A percentile compares a stretch with the other conserved stretches of the same genome.
phyloP scores from a whole-genome alignment of 2,113 vertebrate genomes.

The Albula glossodonta region DNA sequence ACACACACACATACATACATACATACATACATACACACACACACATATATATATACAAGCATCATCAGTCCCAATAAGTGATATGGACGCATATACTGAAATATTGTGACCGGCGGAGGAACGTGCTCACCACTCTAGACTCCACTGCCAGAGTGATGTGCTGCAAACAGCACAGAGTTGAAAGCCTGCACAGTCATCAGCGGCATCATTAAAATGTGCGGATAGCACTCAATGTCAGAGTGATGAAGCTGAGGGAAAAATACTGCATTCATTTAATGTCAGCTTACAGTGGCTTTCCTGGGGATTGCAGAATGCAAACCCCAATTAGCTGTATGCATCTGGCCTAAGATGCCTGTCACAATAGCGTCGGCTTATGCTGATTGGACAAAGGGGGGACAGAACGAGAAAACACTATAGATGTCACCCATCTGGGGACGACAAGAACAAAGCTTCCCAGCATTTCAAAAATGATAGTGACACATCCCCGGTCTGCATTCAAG shows the following conservation, averaged over 20 bases:
- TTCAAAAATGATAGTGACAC: background rate
- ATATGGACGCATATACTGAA: background rate
- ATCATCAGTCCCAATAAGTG: background rate
- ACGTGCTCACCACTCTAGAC: background rate
- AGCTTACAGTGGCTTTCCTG: constrained; percentile 19
- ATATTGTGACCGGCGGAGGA: background rate
- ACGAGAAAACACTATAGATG: constrained; percentile 12
- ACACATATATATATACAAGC: background rate
- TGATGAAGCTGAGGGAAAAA: constrained; percentile 16
- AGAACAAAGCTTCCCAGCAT: constrained; percentile 9
- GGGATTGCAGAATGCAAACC: constrained; percentile 13
- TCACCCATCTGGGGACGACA: background rate
- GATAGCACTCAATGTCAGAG: constrained; percentile 6
- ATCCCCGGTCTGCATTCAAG: background rate
- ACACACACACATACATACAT: background rate
- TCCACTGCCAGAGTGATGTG: background rate
- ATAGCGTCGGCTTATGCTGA: constrained; percentile 12
- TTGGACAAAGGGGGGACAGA: background rate
- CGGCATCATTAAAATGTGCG: constrained; percentile 10
- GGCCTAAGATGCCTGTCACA: constrained; percentile 13
- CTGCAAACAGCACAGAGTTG: background rate
- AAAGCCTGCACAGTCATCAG: constrained; percentile 1
- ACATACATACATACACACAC: no score
- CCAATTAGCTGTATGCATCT: constrained; percentile 26
- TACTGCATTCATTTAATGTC: constrained; percentile 18